Evolutionary conservation across 2,113 vertebrate species (phyloP).

Genomic region (Panthera leo): DNA sequence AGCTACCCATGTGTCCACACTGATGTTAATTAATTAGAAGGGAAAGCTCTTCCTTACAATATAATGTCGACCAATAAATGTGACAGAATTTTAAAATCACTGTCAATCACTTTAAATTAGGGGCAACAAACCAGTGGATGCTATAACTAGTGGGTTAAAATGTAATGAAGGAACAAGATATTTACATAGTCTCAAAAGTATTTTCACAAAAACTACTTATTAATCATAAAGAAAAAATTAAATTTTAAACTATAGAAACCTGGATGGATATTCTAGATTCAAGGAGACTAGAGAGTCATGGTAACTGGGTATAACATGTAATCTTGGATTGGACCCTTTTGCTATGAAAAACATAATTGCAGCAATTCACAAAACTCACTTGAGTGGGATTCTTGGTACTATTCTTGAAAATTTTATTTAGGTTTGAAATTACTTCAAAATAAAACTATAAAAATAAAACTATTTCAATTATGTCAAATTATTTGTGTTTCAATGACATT

Average conservation of each 20-base stretch:
- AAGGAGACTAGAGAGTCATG: not conserved
- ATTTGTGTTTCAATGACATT: not conserved
- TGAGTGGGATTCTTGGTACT: conserved; percentile 8
- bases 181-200: conserved; percentile 1
- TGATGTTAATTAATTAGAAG: not conserved
- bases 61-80: not conserved
- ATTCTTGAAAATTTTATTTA: conserved; percentile 51
- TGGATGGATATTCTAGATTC: not conserved
- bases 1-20: not conserved
- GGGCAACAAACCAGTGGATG: not conserved
- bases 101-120: not conserved
- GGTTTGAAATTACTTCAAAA: conserved; percentile 55
- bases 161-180: not conserved
- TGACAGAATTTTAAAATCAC: not conserved
- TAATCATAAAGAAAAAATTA: not conserved
- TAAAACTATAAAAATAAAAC: conserved; percentile 58
- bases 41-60: not conserved
- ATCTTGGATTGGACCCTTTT: not conserved
- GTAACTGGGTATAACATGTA: not conserved
- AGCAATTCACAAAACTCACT: conserved; percentile 21
- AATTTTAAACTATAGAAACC: not conserved
- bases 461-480: not conserved
- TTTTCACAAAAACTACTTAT: not conserved
- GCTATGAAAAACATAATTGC: not conserved
- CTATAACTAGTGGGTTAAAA: not conserved